Percentiles rank a stretch among this genome's conserved stretches.
Evolutionary conservation across 2,797 vertebrate genomes (phyloP).

Genomic region (Sardinella longiceps): DNA sequence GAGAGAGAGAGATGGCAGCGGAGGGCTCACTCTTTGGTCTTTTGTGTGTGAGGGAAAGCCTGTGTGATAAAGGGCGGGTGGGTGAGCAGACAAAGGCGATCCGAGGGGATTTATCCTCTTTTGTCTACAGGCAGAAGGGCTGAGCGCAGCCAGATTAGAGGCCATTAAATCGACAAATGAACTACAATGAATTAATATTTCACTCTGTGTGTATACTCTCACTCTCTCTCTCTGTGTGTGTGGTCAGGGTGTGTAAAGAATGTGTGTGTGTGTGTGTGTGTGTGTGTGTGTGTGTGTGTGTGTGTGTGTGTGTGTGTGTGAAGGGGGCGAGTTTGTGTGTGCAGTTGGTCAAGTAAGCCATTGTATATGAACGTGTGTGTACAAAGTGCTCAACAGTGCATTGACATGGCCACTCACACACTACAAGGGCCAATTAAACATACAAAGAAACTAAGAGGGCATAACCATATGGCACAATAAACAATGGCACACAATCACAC

Average conservation of each 20-base stretch:
- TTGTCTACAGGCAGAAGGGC: conserved; percentile 7
- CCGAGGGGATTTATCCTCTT: conserved; percentile 8
- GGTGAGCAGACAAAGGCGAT: conserved; percentile 25
- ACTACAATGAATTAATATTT: conserved; percentile 14
- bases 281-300: not conserved
- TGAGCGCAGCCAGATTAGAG: conserved; percentile 7
- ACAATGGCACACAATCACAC: not conserved
- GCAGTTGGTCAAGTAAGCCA: not conserved
- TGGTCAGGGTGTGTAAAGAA: not conserved
- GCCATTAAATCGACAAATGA: conserved; percentile 16
- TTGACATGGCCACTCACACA: not conserved
- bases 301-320: not conserved
- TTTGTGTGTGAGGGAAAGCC: not conserved
- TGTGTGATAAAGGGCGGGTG: not conserved
- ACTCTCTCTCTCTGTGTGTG: not conserved
- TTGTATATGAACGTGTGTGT: not conserved
- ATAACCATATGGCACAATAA: not conserved
- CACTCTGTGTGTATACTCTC: not conserved
- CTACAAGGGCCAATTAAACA: not conserved
- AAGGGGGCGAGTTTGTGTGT: not conserved
- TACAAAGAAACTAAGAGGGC: not conserved
- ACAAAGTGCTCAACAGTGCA: not conserved
- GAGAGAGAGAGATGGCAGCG: not conserved
- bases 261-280: not conserved
- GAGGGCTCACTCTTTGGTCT: conserved; percentile 1